Conservation (phyloP, 1,140 invertebrate genomes). For the Scaptomyza hsui region DNA sequence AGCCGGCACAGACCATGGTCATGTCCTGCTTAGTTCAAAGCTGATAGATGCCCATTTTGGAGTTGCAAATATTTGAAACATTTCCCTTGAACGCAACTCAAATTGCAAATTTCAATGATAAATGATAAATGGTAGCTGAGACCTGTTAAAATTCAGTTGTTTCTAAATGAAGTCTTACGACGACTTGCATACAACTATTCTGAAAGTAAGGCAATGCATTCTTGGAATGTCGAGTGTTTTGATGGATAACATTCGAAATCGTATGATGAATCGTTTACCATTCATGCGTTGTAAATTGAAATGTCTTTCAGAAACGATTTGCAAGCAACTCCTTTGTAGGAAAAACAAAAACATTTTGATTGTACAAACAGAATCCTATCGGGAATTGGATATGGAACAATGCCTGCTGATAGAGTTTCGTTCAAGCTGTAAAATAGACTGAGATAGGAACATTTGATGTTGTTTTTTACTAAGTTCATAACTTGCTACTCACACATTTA, state of each 20-base stretch:
- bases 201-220: constrained; percentile 1
- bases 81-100: constrained; percentile 11
- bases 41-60: not conserved
- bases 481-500: too few relatives aligned
- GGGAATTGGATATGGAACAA: not conserved
- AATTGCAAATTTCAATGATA: constrained; percentile 25
- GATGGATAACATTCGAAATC: constrained; percentile 45
- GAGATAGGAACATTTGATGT: too few relatives aligned
- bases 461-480: too few relatives aligned
- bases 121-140: constrained; percentile 35
- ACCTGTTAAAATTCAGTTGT: constrained; percentile 17
- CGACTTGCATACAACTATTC: not conserved
- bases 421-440: too few relatives aligned
- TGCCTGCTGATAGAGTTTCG: not conserved
- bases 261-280: constrained; percentile 34
- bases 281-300: constrained; percentile 36
- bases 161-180: constrained; percentile 2
- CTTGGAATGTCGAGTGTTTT: constrained; percentile 31
- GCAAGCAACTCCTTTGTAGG: constrained; percentile 3
- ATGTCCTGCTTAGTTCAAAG: constrained; percentile 29
- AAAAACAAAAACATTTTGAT: constrained; percentile 14
- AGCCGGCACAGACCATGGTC: constrained; percentile 54
- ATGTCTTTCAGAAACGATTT: constrained; percentile 14
- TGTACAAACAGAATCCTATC: not conserved
- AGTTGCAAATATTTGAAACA: constrained; percentile 15